phyloP scores from a whole-genome alignment of 2,113 vertebrate genomes.

The Paedocypris sp. region DNA sequence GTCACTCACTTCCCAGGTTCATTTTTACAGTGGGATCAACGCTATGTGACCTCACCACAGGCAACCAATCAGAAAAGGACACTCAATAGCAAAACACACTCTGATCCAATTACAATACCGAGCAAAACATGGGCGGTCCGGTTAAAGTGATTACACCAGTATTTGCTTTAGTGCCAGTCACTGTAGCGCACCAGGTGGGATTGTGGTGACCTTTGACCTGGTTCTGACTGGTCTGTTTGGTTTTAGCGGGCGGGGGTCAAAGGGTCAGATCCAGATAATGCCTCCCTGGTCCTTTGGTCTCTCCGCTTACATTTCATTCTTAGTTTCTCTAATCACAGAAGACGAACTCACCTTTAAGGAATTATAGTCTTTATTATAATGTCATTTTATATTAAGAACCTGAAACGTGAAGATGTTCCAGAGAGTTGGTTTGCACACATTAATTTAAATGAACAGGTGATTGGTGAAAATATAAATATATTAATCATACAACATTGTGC shows the following conservation, averaged over 20 bases:
- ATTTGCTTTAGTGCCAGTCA: constrained; percentile 28
- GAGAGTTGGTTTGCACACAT: not conserved
- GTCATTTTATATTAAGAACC: not conserved
- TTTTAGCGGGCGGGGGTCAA: not conserved
- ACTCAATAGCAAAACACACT: constrained; percentile 42
- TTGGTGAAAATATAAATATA: too few species aligned
- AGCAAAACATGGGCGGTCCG: constrained; percentile 20
- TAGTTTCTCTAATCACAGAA: not conserved
- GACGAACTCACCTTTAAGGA: not conserved
- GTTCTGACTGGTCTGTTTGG: constrained; percentile 9
- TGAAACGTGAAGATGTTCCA: not conserved
- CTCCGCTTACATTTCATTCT: not conserved
- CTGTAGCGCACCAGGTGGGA: constrained; percentile 23
- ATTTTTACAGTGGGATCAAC: constrained; percentile 32
- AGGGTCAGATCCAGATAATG: constrained; percentile 5
- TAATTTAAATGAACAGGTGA: not conserved
- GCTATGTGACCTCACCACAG: constrained; percentile 39
- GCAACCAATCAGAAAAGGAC: constrained; percentile 39
- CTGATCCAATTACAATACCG: constrained; percentile 41
- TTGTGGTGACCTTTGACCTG: constrained; percentile 13
- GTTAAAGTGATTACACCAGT: constrained; percentile 29
- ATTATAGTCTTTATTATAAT: constrained; percentile 15
- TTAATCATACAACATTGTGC: too few species aligned
- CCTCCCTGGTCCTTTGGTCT: not conserved
- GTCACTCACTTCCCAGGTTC: constrained; percentile 29